Base-by-base conservation (phyloP, 2,113 vertebrate genomes). In the Spea bombifrons region DNA sequence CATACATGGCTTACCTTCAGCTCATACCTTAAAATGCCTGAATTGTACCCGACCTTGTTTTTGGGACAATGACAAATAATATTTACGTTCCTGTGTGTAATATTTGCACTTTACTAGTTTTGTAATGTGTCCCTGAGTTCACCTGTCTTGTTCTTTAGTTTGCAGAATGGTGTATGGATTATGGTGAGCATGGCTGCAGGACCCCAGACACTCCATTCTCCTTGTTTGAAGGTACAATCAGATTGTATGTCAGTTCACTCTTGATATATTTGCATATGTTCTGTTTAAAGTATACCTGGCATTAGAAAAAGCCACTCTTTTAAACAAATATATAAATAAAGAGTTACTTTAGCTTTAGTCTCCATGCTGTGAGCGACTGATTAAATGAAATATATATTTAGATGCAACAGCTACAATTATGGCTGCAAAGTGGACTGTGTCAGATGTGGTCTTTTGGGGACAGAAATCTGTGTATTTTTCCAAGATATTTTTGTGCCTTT, bases 91-190 rank as follows among this genome's bases (percentile, higher is more conserved):
- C 50, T 8, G 57, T 61, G 13, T 64, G n/a, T 30, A 5, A 15
- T 30, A 13, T 30, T 30, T 30, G n/a, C n/a, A 30, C 30, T 1
- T 3, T 64, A 7, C 5, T 64, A 16, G 61, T 64, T 64, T 7
- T 64, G 61, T 9, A 64, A 64, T 64, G 16, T 15, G 3, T 67
- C 44, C 8, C 8, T 15, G 45, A 46, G 15, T 9, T 67, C 5
- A 67, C 66, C 44, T 13, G n/a, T 46, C 82, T 4, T 84, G 73
- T 47, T 75, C 82, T 81, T 73, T 82, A 99, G 97, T 99, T 99
- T 89, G 97, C 95, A 71, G 97, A 98, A 81, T 99, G 97, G 97
- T 99, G 97, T 83, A 93, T 99, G 88, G 95, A 96, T 86, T 99
- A 98, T 0, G 97, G 97, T 5, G 92, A 90, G 2, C 97, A 99